Base-by-base conservation (phyloP, 2,888 invertebrate genomes). In the Plutella xylostella region DNA sequence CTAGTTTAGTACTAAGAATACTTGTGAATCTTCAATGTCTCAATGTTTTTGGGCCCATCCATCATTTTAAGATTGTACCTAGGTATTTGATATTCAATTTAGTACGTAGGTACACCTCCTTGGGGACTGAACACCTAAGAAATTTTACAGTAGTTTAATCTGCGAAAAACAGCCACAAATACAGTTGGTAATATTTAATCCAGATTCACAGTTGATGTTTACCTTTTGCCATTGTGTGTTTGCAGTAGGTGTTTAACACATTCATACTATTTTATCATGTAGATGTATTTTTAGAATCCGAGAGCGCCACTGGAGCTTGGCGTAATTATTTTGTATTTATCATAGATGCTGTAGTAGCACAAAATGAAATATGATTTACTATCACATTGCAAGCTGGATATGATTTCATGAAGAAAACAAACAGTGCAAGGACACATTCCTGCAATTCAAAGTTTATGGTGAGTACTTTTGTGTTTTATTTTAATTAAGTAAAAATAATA, bases 211-310 rank as follows among this genome's bases (percentile, higher is more conserved):
- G 63, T 68, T 67, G 37, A 33, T 45, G 40, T 67, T 65, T 65
- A 65, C 62, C 61, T 67, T 65, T 69, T 72, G 72, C 73, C 68
- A 66, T 69, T 72, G 72, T 73, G 68, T 77, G 17, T 45, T 45
- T 33, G 37, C 71, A 72, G 49, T 68, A 65, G 57, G 70, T 72
- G 47, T 67, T 61, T 71, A 70, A 66, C 72, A 76, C 69, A 75
- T 71, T 75, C 71, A 71, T 68, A 71, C 70, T 55, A 61, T 77
- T 79, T 79, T 80, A 82, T 79, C 78, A 72, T 69, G 68, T 69
- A 66, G 65, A 65, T 68, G 72, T 82, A 80, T 80, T 79, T 79
- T 76, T 80, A 82, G 80, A 78, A 74, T 64, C 63, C 58, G 65
- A 66, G 66, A 68, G 65, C 66, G 69, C 64, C 68, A 68, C 65